Conservation (phyloP, 2,113 vertebrate genomes). For the Meles meles region DNA sequence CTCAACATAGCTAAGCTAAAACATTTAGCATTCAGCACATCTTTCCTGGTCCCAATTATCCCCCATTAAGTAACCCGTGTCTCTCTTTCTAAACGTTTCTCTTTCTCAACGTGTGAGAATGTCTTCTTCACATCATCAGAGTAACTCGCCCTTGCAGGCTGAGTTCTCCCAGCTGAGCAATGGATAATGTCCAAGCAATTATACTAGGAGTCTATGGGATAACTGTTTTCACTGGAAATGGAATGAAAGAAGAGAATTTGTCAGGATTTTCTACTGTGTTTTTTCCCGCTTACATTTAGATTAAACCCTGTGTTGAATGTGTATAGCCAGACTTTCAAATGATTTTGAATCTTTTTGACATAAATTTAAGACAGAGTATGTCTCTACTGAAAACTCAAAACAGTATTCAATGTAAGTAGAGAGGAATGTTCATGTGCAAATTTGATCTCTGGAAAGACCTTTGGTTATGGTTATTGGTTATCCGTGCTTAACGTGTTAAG, state of each 20-base stretch:
- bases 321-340: neutral
- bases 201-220: neutral
- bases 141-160: no score
- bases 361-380: neutral
- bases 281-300: neutral
- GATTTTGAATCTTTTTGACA: neutral
- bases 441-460: neutral
- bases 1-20: neutral
- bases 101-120: neutral
- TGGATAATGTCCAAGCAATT: neutral
- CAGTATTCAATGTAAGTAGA: neutral
- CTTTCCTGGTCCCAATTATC: neutral
- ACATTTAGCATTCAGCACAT: neutral
- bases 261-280: neutral
- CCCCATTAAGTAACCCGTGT: neutral
- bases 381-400: neutral
- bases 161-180: neutral
- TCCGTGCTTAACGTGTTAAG: neutral
- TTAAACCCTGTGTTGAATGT: neutral
- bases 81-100: neutral
- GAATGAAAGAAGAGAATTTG: neutral
- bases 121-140: neutral
- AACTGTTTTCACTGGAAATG: neutral
- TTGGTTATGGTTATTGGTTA: neutral
- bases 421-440: neutral